Base-by-base conservation (phyloP, 2,113 vertebrate species). In the Columba janthina region DNA sequence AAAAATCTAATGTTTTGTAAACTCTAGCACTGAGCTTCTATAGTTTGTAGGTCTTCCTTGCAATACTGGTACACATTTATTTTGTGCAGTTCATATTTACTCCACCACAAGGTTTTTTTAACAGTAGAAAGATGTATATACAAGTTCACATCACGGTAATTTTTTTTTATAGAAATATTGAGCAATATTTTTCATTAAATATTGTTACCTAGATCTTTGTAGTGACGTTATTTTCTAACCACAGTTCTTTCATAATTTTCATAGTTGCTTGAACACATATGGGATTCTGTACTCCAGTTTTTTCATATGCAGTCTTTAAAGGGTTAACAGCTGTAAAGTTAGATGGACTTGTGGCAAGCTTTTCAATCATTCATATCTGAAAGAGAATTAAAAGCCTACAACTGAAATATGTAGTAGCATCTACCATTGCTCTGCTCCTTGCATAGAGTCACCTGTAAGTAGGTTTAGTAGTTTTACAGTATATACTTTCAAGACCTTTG, bases 101-200 rank as follows among this genome's bases (percentile, higher is more conserved):
- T 84, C 42, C 81, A 91, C 81, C 86, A 94, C 85, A 96, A 88
- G 96, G 71, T 93, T 98, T 97, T 93, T 82, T 97, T 96, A 96
- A 96, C 88, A 94, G 66, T 82, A 93, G 78, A 95, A 93, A 88
- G 66, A 93, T 97, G 96, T 98, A 97, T 97, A 97, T 97, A 97
- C 90, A 97, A 88, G 86, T 95, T 97, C 96, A 93, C 96, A 88
- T 94, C 94, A 94, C 88, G 3, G 57, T 91, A 73, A 94, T 97
- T 97, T 98, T 98, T 98, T 96, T 97, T 97, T 74, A 88, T 97
- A 97, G 95, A 93, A 91, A 97, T 90, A 92, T 78, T 85, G 94
- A 98, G 97, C 97, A 97, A 97, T 98, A 97, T 97, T 97, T 98
- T 98, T 98, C 97, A 97, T 98, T 97, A 98, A 97, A 97, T 96